Conservation (phyloP, 2,797 vertebrate genomes). For the Pipistrellus nathusii region DNA sequence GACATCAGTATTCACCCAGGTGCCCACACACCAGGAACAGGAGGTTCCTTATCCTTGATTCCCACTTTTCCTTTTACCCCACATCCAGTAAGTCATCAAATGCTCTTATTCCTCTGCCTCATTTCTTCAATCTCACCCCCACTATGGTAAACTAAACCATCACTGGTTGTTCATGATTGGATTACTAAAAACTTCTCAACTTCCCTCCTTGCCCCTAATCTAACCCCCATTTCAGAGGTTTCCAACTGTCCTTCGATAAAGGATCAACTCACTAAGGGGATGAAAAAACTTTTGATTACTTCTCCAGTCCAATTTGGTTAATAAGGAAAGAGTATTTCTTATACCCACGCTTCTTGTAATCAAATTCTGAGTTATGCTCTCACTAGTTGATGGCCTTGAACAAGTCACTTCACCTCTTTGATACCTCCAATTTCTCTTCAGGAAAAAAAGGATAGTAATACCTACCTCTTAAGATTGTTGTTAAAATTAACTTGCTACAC, state of each 20-base stretch:
- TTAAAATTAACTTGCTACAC: background rate
- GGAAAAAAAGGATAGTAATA: background rate
- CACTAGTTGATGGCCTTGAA: background rate
- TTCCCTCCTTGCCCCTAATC: background rate
- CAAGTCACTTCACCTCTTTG: background rate
- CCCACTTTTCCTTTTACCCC: background rate
- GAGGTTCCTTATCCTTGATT: background rate
- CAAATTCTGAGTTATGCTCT: background rate
- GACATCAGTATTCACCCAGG: background rate
- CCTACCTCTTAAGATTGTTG: background rate
- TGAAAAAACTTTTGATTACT: background rate
- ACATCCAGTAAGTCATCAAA: background rate
- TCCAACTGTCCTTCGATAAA: constrained; percentile 1
- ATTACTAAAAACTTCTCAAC: background rate
- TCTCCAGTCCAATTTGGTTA: background rate
- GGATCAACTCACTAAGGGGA: background rate
- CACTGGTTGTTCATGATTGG: background rate
- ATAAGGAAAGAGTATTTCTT: background rate
- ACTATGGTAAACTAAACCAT: background rate
- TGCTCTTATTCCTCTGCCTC: background rate
- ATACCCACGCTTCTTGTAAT: background rate
- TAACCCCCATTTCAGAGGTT: background rate
- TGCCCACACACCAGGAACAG: background rate
- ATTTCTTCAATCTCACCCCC: background rate
- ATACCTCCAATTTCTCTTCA: background rate